Conservation (phyloP, 2,113 vertebrate genomes). For the Siniperca chuatsi region DNA sequence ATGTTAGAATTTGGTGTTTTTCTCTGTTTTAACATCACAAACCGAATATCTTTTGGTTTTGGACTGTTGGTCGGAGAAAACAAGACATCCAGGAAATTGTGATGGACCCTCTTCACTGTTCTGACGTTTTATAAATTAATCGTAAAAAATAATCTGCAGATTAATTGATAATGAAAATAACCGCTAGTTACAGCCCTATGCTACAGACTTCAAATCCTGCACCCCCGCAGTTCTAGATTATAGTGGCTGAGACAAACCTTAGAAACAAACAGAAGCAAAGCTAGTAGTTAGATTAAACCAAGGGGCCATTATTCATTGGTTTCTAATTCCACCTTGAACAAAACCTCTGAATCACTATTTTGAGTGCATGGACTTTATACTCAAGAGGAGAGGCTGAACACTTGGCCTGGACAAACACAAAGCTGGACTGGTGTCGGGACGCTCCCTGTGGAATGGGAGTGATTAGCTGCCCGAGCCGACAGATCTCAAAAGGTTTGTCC, state of each 20-base stretch:
- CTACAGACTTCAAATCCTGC: not conserved
- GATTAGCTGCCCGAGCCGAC: conserved; percentile 60
- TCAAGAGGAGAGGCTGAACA: conserved; percentile 31
- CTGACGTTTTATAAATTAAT: no score
- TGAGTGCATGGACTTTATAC: conserved; percentile 31
- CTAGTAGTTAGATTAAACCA: conserved; percentile 29
- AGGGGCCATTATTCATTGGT: conserved; percentile 29
- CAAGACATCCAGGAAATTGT: not conserved
- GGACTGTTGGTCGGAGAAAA: not conserved
- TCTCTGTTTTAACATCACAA: not conserved
- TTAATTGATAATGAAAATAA: conserved; percentile 5
- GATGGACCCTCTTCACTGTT: not conserved
- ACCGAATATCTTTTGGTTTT: no score
- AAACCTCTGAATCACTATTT: conserved; percentile 44
- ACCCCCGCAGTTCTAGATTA: conserved; percentile 10
- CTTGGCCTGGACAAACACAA: conserved; percentile 53
- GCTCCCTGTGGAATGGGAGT: conserved; percentile 51
- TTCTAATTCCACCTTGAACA: conserved; percentile 49
- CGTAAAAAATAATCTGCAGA: not conserved
- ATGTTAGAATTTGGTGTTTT: not conserved
- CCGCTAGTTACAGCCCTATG: not conserved
- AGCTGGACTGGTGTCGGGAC: conserved; percentile 51
- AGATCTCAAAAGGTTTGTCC: conserved; percentile 69
- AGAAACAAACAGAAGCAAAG: conserved; percentile 44
- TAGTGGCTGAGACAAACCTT: not conserved